These are phyloP conservation scores for Passerina amoena DNA, from an alignment of 2,113 vertebrate genomes.

Conservation along the genomic window DNA sequence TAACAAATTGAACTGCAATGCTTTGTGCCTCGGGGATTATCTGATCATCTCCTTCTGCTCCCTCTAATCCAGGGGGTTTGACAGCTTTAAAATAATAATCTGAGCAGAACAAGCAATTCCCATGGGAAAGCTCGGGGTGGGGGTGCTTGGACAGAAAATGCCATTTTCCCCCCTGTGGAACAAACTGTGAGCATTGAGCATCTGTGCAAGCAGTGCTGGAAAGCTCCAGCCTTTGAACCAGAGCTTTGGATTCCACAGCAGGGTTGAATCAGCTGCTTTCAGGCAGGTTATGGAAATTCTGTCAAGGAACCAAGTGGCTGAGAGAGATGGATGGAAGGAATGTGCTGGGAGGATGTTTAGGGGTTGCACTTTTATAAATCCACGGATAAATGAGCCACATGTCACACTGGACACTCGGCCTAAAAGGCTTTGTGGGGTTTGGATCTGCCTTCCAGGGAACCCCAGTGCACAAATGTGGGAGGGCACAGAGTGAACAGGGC, in stretches of 20 bases:
- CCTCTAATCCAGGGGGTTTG: slow-evolving; percentile 13
- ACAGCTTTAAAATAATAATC: slow-evolving; percentile 37
- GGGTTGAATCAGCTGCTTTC: not conserved
- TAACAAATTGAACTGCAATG: not conserved
- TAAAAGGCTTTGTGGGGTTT: not conserved
- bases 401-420: not conserved
- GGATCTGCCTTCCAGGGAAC: not conserved
- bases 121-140: not conserved
- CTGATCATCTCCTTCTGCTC: slow-evolving; percentile 15
- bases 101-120: slow-evolving; percentile 1
- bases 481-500: not conserved
- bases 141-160: not conserved
- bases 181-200: not conserved
- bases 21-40: slow-evolving; percentile 21
- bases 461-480: not conserved
- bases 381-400: not conserved
- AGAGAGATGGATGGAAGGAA: not conserved
- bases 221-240: not conserved
- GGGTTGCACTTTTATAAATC: not conserved
- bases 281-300: slow-evolving; percentile 43
- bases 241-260: slow-evolving; percentile 8
- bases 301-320: slow-evolving; percentile 6
- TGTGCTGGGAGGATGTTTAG: not conserved
- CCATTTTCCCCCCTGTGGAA: not conserved
- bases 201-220: not conserved